phyloP scores from a whole-genome alignment of 2,888 invertebrate species.

The Pogonocherus hispidulus region DNA sequence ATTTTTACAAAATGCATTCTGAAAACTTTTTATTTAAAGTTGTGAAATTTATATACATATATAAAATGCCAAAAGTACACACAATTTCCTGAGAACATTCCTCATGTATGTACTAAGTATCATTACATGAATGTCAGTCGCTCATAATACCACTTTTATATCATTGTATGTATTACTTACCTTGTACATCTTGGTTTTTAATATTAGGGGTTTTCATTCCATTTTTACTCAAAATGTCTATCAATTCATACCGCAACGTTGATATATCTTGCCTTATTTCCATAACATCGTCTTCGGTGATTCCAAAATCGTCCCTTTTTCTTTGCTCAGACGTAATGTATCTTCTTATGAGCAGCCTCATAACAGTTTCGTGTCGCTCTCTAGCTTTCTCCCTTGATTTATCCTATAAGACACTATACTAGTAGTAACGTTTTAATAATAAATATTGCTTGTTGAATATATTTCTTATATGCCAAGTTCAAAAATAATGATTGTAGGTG shows the following conservation, averaged over 20 bases:
- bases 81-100: no score
- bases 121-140: no score
- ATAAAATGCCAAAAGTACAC: no score
- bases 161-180: slow-evolving; percentile 68
- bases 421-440: no score
- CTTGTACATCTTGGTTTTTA: slow-evolving; percentile 76
- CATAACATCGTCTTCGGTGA: slow-evolving; percentile 98
- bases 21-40: no score
- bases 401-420: slow-evolving; percentile 71
- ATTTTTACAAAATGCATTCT: no score
- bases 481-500: no score
- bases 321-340: slow-evolving; percentile 87
- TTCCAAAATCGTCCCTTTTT: slow-evolving; percentile 90
- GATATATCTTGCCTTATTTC: slow-evolving; percentile 98
- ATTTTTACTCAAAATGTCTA: slow-evolving; percentile 91
- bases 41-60: no score
- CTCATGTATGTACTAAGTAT: no score
- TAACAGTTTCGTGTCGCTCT: slow-evolving; percentile 84
- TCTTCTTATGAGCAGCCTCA: slow-evolving; percentile 88
- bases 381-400: slow-evolving; percentile 81
- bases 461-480: no score
- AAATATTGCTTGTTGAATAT: no score
- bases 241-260: slow-evolving; percentile 91
- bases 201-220: slow-evolving; percentile 88
- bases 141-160: no score